These are phyloP conservation scores for Bombus sibiricus DNA, from an alignment of 1,140 invertebrate genomes.

Conservation along the genomic window DNA sequence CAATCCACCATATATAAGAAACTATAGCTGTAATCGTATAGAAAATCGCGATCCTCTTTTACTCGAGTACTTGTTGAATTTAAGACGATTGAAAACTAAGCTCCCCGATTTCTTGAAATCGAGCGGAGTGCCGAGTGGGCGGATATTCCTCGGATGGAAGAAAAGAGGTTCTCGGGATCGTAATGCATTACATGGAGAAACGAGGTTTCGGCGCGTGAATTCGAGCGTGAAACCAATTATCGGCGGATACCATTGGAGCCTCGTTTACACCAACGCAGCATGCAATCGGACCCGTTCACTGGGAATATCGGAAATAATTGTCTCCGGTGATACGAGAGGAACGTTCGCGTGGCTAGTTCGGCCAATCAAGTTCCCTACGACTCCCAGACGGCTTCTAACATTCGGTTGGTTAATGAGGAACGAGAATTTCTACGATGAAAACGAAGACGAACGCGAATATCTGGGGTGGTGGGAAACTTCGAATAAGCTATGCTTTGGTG, in stretches of 20 bases:
- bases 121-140: not conserved
- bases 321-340: slow-evolving; percentile 24
- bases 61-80: slow-evolving; percentile 15
- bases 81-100: slow-evolving; percentile 20
- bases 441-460: slow-evolving; percentile 42
- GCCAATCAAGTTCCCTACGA: not conserved
- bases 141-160: not conserved
- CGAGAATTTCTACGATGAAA: slow-evolving; percentile 51
- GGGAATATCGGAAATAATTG: slow-evolving; percentile 65
- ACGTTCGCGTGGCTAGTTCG: slow-evolving; percentile 6
- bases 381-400: slow-evolving; percentile 13
- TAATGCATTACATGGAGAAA: slow-evolving; percentile 15
- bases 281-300: slow-evolving; percentile 46
- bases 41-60: not conserved
- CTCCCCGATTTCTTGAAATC: slow-evolving; percentile 2
- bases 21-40: not conserved
- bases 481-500: slow-evolving; percentile 70
- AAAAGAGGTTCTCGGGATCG: not conserved
- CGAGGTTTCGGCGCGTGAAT: slow-evolving; percentile 32
- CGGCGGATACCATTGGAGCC: slow-evolving; percentile 32
- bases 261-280: slow-evolving; percentile 32
- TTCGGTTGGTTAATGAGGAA: slow-evolving; percentile 66
- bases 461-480: slow-evolving; percentile 46
- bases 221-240: slow-evolving; percentile 60
- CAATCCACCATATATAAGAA: not conserved